These are phyloP conservation scores for Clunio marinus DNA, from an alignment of 2,888 invertebrate species.

Conservation along the genomic window DNA sequence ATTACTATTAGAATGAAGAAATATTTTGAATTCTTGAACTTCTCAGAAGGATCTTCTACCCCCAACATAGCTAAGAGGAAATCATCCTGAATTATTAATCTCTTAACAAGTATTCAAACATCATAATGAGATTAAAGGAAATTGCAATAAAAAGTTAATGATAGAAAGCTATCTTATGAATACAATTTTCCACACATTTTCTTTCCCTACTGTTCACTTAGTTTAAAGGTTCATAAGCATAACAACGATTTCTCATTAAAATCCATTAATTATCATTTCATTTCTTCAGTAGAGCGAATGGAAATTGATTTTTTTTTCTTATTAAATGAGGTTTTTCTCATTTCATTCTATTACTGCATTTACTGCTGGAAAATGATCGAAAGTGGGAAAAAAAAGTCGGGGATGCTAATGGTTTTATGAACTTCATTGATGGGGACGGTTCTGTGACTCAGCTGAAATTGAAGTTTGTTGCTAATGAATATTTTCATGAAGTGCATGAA, in stretches of 20 bases:
- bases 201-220: too few relatives aligned
- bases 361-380: background rate
- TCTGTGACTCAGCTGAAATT: background rate
- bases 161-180: background rate
- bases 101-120: background rate
- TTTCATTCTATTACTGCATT: constrained; percentile 26
- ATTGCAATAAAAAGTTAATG: background rate
- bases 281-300: background rate
- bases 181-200: background rate
- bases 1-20: background rate
- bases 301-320: constrained; percentile 21
- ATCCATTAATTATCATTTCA: constrained; percentile 18
- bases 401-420: background rate
- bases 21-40: too few relatives aligned
- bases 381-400: background rate
- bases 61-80: background rate
- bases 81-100: background rate
- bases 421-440: background rate
- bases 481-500: background rate
- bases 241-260: constrained; percentile 31
- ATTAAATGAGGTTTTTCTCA: constrained; percentile 11
- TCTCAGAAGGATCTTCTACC: background rate
- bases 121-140: background rate
- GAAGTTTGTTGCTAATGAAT: background rate
- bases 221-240: background rate